Conservation (phyloP, 2,888 invertebrate species). For the Volucella inanis region DNA sequence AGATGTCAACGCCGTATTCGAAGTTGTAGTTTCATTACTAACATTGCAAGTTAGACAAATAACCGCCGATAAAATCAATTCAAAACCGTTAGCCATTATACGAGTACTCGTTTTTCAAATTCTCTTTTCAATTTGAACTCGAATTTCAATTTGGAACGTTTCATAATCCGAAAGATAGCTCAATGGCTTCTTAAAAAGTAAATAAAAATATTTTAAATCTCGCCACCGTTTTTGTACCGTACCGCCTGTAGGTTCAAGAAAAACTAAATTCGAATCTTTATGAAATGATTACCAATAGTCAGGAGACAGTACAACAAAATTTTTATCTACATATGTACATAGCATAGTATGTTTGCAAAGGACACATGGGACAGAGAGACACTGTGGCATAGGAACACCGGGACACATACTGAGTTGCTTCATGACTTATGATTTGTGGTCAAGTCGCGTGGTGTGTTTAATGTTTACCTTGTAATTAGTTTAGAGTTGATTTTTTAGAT, state of each 20-base stretch:
- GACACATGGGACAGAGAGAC: background rate
- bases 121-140: slow-evolving; percentile 41
- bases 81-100: slow-evolving; percentile 77
- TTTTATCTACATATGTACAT: slow-evolving; percentile 22
- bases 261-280: slow-evolving; percentile 69
- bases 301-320: slow-evolving; percentile 39
- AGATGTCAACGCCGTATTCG: slow-evolving; percentile 55
- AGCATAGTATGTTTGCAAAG: background rate
- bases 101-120: slow-evolving; percentile 49
- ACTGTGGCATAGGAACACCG: slow-evolving; percentile 13
- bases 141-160: slow-evolving; percentile 48
- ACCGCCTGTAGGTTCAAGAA: slow-evolving; percentile 58
- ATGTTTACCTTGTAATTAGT: slow-evolving; percentile 72
- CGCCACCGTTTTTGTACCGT: slow-evolving; percentile 46
- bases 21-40: slow-evolving; percentile 59
- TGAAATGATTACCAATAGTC: slow-evolving; percentile 65
- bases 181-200: slow-evolving; percentile 4
- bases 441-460: slow-evolving; percentile 70
- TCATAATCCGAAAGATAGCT: slow-evolving; percentile 62
- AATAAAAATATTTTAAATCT: slow-evolving; percentile 11
- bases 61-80: slow-evolving; percentile 79
- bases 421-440: slow-evolving; percentile 73
- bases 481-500: slow-evolving; percentile 70
- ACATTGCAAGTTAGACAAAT: slow-evolving; percentile 79
- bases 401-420: slow-evolving; percentile 31